These are phyloP conservation scores for Chrysemys picta DNA, from an alignment of 2,113 vertebrate genomes.

Conservation along the genomic window DNA sequence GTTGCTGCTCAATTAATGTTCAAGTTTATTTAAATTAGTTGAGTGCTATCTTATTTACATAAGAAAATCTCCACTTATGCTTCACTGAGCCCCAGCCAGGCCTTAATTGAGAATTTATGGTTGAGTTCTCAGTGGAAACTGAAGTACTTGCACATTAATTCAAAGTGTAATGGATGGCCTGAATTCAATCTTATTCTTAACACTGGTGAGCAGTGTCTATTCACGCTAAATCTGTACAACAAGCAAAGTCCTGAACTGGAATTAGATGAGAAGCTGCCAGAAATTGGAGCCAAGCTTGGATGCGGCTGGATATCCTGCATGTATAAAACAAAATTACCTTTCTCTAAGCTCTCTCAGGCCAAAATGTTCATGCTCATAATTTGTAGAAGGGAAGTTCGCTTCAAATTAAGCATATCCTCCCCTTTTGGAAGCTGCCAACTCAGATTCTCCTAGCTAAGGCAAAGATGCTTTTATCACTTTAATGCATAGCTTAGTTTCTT, in stretches of 20 bases:
- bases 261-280: slow-evolving; percentile 9
- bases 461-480: background rate
- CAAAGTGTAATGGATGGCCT: background rate
- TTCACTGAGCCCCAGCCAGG: slow-evolving; percentile 30
- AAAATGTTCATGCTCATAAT: background rate
- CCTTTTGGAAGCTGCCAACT: background rate
- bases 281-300: background rate
- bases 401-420: background rate
- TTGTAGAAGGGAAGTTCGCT: background rate
- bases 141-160: slow-evolving; percentile 41
- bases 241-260: slow-evolving; percentile 5
- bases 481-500: background rate
- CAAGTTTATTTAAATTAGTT: slow-evolving; percentile 35
- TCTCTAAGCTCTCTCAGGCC: background rate
- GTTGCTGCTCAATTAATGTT: slow-evolving; percentile 41
- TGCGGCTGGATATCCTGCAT: background rate
- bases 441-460: background rate
- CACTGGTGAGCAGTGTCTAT: slow-evolving; percentile 3
- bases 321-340: background rate
- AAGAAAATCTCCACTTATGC: slow-evolving; percentile 50
- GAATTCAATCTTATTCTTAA: slow-evolving; percentile 18
- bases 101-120: slow-evolving; percentile 68
- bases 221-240: slow-evolving; percentile 12
- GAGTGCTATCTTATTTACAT: slow-evolving; percentile 57
- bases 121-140: slow-evolving; percentile 35